Evolutionary conservation across 2,113 vertebrate species (phyloP).

Genomic region (Tragelaphus scriptus): DNA sequence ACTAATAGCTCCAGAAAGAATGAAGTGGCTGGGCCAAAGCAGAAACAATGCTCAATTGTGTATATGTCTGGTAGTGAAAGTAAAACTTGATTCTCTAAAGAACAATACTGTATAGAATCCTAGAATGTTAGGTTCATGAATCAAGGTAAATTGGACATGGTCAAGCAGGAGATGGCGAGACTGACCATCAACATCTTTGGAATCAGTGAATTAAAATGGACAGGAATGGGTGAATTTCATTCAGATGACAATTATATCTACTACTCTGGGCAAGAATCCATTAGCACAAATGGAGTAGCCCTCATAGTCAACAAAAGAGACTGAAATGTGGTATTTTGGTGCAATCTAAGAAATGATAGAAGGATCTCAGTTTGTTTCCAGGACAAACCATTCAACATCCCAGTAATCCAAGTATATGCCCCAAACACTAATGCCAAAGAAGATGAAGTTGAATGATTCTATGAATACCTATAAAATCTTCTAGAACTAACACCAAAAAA

Average conservation of each 20-base stretch:
- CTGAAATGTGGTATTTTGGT: neutral
- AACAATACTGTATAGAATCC: neutral
- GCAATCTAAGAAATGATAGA: neutral
- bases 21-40: neutral
- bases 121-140: neutral
- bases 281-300: neutral
- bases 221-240: neutral
- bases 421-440: neutral
- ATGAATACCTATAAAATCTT: neutral
- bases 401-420: neutral
- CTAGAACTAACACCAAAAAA: neutral
- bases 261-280: neutral
- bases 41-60: neutral
- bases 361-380: neutral
- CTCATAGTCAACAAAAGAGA: neutral
- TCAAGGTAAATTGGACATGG: neutral
- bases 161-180: neutral
- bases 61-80: neutral
- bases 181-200: rapidly evolving
- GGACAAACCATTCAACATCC: neutral
- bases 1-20: neutral
- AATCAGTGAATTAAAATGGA: neutral
- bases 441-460: neutral
- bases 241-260: neutral
- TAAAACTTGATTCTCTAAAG: neutral